Percentiles rank a stretch among this genome's conserved stretches.
phyloP scores from a whole-genome alignment of 1,140 invertebrate species.

The Bathynomus jamesi region DNA sequence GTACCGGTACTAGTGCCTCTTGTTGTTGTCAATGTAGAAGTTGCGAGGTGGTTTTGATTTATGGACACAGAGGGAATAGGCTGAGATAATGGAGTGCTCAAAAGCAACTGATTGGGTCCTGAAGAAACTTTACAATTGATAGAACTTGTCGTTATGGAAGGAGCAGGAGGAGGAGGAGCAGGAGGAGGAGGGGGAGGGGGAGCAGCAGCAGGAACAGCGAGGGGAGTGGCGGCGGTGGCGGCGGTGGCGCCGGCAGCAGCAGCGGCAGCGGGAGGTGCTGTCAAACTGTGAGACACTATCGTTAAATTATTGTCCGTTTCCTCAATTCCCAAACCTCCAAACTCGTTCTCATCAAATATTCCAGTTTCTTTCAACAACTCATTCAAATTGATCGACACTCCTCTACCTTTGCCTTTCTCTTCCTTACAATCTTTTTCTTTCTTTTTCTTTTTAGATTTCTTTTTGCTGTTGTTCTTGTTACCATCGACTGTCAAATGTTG shows the following conservation, averaged over 20 bases:
- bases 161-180: not conserved
- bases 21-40: not conserved
- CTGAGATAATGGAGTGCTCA: not conserved
- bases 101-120: not conserved
- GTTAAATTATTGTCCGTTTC: conserved; percentile 1
- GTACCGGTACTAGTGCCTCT: not conserved
- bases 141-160: not conserved
- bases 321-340: conserved; percentile 5
- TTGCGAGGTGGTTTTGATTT: not conserved
- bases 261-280: not conserved
- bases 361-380: conserved; percentile 17
- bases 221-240: not conserved
- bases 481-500: not conserved
- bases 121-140: not conserved
- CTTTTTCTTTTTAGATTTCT: conserved; percentile 15
- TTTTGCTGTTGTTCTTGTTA: conserved; percentile 13
- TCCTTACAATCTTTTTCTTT: conserved; percentile 20
- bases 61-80: not conserved
- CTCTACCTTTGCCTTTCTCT: conserved; percentile 10
- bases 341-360: conserved; percentile 15
- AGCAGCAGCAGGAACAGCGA: not conserved
- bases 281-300: not conserved
- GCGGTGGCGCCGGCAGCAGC: not conserved
- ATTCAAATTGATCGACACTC: conserved; percentile 10
- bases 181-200: not conserved